These are phyloP conservation scores for Eupithecia vulgata DNA, from an alignment of 2,888 invertebrate species.

Conservation along the genomic window DNA sequence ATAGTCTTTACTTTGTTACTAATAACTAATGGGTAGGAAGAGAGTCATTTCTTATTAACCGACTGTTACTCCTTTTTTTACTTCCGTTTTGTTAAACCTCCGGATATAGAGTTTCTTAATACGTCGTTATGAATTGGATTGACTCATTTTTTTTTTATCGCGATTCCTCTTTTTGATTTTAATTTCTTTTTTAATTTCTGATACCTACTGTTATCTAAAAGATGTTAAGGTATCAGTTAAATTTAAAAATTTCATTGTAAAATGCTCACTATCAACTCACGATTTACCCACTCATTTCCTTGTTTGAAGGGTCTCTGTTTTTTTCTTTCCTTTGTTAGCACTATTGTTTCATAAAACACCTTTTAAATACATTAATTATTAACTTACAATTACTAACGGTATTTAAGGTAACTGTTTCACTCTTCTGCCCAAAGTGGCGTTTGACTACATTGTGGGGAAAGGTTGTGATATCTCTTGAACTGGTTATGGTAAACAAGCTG, in stretches of 20 bases:
- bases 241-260: neutral
- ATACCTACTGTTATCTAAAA: no score
- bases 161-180: no score
- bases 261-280: neutral
- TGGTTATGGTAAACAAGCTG: constrained; percentile 38
- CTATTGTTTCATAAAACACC: neutral
- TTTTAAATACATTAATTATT: neutral
- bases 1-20: neutral
- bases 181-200: no score
- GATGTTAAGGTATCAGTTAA: no score
- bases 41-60: neutral
- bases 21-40: neutral
- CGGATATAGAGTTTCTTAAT: neutral
- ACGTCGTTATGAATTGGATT: neutral
- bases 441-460: constrained; percentile 4
- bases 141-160: neutral
- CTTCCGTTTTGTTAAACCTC: neutral
- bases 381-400: neutral
- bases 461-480: constrained; percentile 26
- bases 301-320: neutral
- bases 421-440: neutral
- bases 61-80: neutral
- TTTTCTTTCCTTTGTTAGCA: neutral
- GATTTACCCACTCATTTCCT: neutral
- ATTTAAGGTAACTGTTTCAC: neutral